Conservation (phyloP, 2,113 vertebrate species). For the Brachyhypopomus gauderio region DNA sequence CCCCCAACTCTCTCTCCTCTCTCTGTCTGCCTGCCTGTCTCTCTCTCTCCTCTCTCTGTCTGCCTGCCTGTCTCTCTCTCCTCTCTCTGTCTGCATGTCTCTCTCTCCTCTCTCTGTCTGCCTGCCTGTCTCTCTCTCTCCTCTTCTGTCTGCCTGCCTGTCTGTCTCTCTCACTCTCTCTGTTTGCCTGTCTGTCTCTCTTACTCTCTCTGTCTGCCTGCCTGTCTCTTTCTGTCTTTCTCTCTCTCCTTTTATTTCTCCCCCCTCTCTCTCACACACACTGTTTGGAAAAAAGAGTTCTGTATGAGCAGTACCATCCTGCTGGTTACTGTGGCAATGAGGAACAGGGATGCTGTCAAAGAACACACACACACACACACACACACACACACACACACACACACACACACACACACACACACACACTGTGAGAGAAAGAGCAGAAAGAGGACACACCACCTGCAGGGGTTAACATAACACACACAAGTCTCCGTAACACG, state of each 20-base stretch:
- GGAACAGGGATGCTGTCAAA: slow-evolving; percentile 69
- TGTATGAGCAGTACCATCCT: slow-evolving; percentile 37
- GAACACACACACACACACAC: slow-evolving; percentile 71
- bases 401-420: slow-evolving; percentile 24
- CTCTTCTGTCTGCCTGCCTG: too few relatives aligned
- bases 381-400: slow-evolving; percentile 8
- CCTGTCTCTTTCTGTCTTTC: not conserved
- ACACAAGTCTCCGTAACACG: too few relatives aligned
- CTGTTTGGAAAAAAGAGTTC: slow-evolving; percentile 16
- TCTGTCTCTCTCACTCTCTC: too few relatives aligned
- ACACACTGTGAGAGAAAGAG: slow-evolving; percentile 65
- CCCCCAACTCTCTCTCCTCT: slow-evolving; percentile 8
- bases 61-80: not conserved
- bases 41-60: slow-evolving; percentile 6
- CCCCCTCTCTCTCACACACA: slow-evolving; percentile 22
- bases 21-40: not conserved
- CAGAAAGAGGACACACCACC: slow-evolving; percentile 65
- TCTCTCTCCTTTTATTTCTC: not conserved
- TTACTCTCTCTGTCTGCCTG: too few relatives aligned
- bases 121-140: not conserved
- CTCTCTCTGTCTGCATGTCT: not conserved
- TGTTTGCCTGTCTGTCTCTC: too few relatives aligned
- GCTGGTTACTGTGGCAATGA: slow-evolving; percentile 30
- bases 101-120: not conserved
- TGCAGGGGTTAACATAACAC: slow-evolving; percentile 66